Conservation (phyloP, 2,888 invertebrate genomes). For the Callosobruchus maculatus region DNA sequence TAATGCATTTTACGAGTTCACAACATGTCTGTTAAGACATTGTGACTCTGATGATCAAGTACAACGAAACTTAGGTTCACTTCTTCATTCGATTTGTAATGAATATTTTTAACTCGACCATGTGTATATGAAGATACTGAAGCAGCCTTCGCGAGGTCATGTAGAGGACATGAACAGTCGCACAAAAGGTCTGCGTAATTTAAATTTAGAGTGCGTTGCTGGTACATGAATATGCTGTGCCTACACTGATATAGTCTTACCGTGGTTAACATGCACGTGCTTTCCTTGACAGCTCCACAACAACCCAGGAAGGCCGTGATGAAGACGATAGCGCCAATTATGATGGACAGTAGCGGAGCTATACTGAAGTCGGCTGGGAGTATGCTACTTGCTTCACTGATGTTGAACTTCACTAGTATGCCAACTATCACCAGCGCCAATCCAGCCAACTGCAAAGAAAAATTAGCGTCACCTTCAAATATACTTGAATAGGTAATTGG, state of each 20-base stretch:
- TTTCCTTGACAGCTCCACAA: slow-evolving; percentile 49
- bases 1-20: no score
- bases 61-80: no score
- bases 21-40: no score
- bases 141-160: no score
- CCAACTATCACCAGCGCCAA: slow-evolving; percentile 66
- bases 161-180: no score
- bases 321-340: slow-evolving; percentile 64
- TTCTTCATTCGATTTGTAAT: no score
- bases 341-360: slow-evolving; percentile 63
- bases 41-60: no score
- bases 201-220: no score
- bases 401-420: slow-evolving; percentile 60
- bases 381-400: slow-evolving; percentile 44
- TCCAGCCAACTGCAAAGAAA: slow-evolving; percentile 62
- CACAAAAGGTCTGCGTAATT: no score
- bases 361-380: slow-evolving; percentile 47
- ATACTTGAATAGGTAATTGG: background rate
- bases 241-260: slow-evolving; percentile 38
- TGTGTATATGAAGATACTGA: no score
- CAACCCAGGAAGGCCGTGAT: slow-evolving; percentile 49
- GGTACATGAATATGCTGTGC: no score
- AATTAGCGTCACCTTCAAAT: background rate
- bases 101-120: no score
- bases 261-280: slow-evolving; percentile 46